Conservation (phyloP, 2,113 vertebrate genomes). For the Myrmophylax atrothorax region DNA sequence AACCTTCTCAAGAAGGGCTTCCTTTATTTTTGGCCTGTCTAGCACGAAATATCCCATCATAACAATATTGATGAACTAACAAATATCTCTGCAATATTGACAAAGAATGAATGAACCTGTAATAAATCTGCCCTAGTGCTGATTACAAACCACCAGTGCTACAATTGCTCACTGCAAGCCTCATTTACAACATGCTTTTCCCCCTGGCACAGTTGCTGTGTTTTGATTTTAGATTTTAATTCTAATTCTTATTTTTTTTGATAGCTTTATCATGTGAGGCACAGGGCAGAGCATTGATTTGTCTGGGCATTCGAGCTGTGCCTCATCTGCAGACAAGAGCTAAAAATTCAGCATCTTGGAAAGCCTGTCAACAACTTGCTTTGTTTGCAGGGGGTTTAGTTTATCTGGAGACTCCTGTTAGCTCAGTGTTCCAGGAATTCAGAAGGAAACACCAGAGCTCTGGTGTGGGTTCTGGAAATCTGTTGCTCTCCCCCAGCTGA, state of each 20-base stretch:
- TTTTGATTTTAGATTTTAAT: neutral
- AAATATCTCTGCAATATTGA: neutral
- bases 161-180: neutral
- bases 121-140: neutral
- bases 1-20: neutral
- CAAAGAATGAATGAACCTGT: neutral
- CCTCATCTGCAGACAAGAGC: neutral
- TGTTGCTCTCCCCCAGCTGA: constrained; percentile 31
- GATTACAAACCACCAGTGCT: neutral
- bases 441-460: neutral
- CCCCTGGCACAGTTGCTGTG: neutral
- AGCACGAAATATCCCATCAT: neutral
- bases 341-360: neutral
- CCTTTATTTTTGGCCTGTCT: neutral
- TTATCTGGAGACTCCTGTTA: neutral
- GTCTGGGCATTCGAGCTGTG: neutral
- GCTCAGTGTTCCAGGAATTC: neutral
- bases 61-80: neutral
- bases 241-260: neutral
- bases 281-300: neutral
- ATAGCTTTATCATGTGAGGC: neutral
- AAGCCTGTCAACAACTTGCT: constrained; percentile 2
- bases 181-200: neutral
- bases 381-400: neutral
- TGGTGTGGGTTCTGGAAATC: constrained; percentile 50